Evolutionary conservation across 2,888 invertebrate species (phyloP).

Genomic region (Drosophila conformis): DNA sequence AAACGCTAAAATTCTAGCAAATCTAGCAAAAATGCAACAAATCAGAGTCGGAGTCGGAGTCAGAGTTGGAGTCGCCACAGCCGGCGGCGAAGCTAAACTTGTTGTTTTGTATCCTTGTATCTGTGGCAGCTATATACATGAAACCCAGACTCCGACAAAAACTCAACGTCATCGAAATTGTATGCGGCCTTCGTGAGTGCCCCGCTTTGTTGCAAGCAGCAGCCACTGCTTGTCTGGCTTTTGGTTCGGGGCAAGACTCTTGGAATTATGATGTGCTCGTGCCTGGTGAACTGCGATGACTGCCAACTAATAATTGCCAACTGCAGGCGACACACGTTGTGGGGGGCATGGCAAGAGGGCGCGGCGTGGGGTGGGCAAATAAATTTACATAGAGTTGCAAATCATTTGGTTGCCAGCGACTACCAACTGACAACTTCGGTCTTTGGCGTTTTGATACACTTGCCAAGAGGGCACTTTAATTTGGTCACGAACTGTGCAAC

Average conservation of each 20-base stretch:
- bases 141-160: slow-evolving; percentile 47
- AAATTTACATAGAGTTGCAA: slow-evolving; percentile 77
- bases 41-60: slow-evolving; percentile 13
- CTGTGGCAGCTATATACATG: background rate
- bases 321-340: slow-evolving; percentile 30
- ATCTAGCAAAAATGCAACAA: slow-evolving; percentile 21
- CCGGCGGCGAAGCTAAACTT: slow-evolving; percentile 8
- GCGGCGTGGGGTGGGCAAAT: slow-evolving; percentile 39
- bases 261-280: slow-evolving; percentile 59
- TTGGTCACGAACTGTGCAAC: slow-evolving; percentile 9
- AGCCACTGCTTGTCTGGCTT: slow-evolving; percentile 29
- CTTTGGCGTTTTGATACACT: slow-evolving; percentile 18
- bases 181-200: slow-evolving; percentile 59
- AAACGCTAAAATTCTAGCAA: slow-evolving; percentile 24
- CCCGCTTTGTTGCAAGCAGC: slow-evolving; percentile 17
- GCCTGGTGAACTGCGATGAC: slow-evolving; percentile 29
- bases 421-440: slow-evolving; percentile 34
- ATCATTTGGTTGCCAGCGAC: slow-evolving; percentile 68
- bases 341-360: background rate
- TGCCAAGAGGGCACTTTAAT: slow-evolving; percentile 7
- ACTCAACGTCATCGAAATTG: slow-evolving; percentile 48
- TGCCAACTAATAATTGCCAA: slow-evolving; percentile 71
- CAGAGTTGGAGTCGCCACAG: slow-evolving; percentile 7
- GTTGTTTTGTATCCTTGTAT: slow-evolving; percentile 1
- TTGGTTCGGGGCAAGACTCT: slow-evolving; percentile 40